Base-by-base conservation (phyloP, 2,888 invertebrate genomes). In the Dolichomitus sp. region DNA sequence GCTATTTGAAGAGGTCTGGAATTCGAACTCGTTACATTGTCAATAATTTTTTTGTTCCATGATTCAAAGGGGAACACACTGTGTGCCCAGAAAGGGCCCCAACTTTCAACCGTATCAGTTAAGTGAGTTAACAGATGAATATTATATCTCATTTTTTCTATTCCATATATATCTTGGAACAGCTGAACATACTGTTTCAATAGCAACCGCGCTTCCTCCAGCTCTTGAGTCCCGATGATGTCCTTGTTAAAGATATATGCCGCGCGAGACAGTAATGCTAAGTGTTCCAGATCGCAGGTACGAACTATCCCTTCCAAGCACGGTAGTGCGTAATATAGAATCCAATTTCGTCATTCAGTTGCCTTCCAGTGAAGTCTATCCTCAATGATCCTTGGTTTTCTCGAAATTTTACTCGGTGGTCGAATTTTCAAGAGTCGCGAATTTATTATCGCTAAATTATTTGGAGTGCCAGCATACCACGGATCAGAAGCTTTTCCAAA, bases 41-140 rank as follows among this genome's bases (percentile, higher is more conserved):
- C 70, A 7, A 81, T 57, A 12, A 81, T 81, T 23, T 77, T 79
- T 19, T 69, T 78, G 42, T 82, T 79, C 42, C 78, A 82, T 5
- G 79, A 74, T 69, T 82, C 75, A 17, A 63, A 82, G 7, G 72
- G 68, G 50, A 74, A 79, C 4, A 79, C 78, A 61, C 57, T 66
- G 30, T 78, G 50, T 11, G 72, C 66, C 81, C 78, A 81, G 23
- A 76, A 12, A 14, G 78, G 78, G 30, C 77, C 74, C 78, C 82
- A 82, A 69, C 78, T 73, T 50, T 54, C 14, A 23, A 82, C 79
- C 19, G 74, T 75, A 9, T 79, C 69, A 6, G 57, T 6, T 23
- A 79, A 42, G 54, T 82, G 79, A 68, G 12, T 69, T 7, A 79
- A 42, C 4, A 74, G 40, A 74, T 82, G 79, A 12, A 82, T n/a